Evolutionary conservation across 2,888 invertebrate genomes (phyloP), one percentile per base, ranked within the genome.

Genomic region (Protophormia terraenovae): DNA sequence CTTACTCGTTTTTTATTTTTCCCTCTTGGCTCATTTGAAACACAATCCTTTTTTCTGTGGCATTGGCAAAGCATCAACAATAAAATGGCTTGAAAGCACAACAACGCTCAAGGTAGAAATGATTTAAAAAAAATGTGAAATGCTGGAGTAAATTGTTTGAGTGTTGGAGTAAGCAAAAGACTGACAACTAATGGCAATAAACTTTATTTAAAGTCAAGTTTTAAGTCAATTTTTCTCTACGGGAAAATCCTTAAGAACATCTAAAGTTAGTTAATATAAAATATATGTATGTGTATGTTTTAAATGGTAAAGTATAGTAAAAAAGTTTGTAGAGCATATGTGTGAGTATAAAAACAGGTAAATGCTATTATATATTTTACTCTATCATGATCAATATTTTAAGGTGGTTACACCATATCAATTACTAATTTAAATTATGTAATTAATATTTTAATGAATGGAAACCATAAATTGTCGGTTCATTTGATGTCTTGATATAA

Each of bases 11-110:
- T 45, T 27, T 55, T 80, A 67, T 67, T 73, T 80, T 67, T 73
- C 80, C 80, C 80, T 78, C 35, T 72, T 83, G 77, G 64, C 77
- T 83, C 83, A 77, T 83, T 83, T 83, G 72, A 60, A 83, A 83
- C 77, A 73, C 47, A 83, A 83, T 83, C 77, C 77, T 83, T 77
- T 67, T 62, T 29, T n/a, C 45, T 62, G 27, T 58, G 35, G 47
- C 47, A 67, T 12, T n/a, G 27, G 35, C 24, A 22, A 32, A 32
- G 41, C 19, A 64, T 7, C 47, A 41, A 58, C 16, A 53, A 60
- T 10, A 45, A 38, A 22, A 41, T 58, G 16, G 16, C 60, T 60
- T 62, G 4, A 47, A 35, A 27, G 53, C 32, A 60, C n/a, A 14
- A 47, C 32, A 47, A 62, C 64, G 66, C 41, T 66, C 5, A 69